These are phyloP conservation scores for Pristionchus exspectatus DNA, from an alignment of 2,888 invertebrate genomes.

Conservation along the genomic window DNA sequence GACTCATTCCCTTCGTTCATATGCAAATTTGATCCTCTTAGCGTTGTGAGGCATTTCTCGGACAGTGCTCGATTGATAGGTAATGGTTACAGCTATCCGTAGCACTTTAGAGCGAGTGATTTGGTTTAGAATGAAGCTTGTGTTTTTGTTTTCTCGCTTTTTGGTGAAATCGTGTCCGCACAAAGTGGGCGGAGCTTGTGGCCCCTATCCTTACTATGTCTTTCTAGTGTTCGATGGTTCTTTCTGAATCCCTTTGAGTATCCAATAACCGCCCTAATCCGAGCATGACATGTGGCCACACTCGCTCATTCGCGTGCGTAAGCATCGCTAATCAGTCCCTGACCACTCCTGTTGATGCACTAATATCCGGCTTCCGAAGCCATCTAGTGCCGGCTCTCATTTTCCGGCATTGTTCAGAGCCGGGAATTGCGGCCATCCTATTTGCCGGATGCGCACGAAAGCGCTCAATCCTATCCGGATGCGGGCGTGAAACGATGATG, in stretches of 20 bases:
- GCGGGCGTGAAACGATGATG: constrained; percentile 17
- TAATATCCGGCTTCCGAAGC: constrained; percentile 36
- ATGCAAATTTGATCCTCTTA: no score
- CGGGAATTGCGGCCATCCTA: background rate
- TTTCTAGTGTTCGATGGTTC: background rate
- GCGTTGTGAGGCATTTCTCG: no score
- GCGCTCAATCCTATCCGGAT: background rate
- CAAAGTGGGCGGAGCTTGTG: no score
- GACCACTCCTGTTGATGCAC: background rate
- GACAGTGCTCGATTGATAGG: no score
- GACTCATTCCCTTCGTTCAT: no score
- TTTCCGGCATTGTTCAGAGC: background rate
- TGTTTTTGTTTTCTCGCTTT: no score
- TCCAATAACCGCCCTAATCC: background rate
- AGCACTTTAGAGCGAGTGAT: no score
- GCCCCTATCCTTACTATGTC: no score
- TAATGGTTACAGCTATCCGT: no score
- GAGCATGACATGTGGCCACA: background rate
- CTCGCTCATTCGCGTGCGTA: constrained; percentile 5
- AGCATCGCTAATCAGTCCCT: background rate
- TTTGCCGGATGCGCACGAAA: background rate
- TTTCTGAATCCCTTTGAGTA: background rate
- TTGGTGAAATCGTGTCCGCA: no score
- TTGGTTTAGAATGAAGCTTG: no score
- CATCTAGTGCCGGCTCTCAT: background rate